Conservation (phyloP, 2,113 vertebrate genomes). For the Delphinus delphis region DNA sequence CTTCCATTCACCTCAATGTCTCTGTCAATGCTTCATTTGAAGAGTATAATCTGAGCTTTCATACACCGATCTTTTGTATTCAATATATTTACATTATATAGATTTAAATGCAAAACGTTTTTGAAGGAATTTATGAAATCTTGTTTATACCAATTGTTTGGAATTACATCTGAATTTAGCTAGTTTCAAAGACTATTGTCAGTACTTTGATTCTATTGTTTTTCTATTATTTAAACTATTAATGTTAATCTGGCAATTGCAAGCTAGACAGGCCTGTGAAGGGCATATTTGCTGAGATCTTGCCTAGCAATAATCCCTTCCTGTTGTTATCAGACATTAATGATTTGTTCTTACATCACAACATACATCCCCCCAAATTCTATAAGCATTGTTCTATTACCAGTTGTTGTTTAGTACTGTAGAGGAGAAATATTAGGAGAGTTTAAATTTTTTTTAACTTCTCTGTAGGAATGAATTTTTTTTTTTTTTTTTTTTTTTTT, state of each 20-base stretch:
- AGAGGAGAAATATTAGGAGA: neutral
- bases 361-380: neutral
- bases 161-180: neutral
- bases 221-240: neutral
- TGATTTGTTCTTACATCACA: neutral
- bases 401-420: neutral
- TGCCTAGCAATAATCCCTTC: neutral
- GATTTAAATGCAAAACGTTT: neutral
- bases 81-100: neutral
- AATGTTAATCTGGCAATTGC: neutral
- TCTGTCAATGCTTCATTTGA: neutral
- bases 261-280: neutral
- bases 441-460: neutral
- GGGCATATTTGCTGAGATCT: neutral
- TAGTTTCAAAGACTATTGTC: neutral
- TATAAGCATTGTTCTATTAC: neutral
- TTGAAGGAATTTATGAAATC: neutral
- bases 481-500: too few relatives aligned
- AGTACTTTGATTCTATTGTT: neutral
- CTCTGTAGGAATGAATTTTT: neutral
- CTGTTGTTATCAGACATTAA: neutral
- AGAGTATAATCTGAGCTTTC: neutral
- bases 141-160: neutral
- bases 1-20: neutral
- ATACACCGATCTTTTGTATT: neutral